Base-by-base conservation (phyloP, 30 jellyfish, hydroid and myxozoan genomes). In the Euphysa ruthae region DNA sequence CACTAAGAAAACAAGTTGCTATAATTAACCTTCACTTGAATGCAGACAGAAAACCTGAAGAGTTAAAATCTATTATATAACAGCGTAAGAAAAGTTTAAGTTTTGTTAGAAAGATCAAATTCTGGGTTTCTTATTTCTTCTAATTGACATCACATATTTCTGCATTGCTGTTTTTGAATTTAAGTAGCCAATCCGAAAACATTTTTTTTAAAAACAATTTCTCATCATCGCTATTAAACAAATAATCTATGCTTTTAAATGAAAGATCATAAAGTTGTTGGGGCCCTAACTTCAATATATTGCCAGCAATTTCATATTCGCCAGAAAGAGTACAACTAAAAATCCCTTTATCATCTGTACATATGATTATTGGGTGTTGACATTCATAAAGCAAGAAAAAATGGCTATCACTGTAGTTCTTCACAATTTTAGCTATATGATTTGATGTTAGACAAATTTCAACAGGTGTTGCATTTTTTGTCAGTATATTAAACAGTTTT, bases 311-410 rank as follows among this genome's bases (percentile, higher is more conserved):
- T 21, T 30, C 58, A 63, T 78, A 78, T 42, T 78, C 93, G 8
- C 58, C 35, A 34, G 93, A 54, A 29, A 81, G 74, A 33, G 65
- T 63, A 16, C 78, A 73, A 25, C 52, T 42, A 49, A 66, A 82
- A 5, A 66, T 61, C 63, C 94, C 94, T 56, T 82, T 73, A 35
- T 82, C 94, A 57, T 82, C 94, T 0, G 94, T 82, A 64, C 94
- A 82, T 27, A 82, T 54, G 3, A 55, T 29, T 25, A 81, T 38
- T 4, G 94, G 91, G 58, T 63, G 84, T 5, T 64, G 43, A 33
- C 24, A 32, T 0, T 73, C 69, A 60, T 72, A 66, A 62, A 75
- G 69, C 12, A 49, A 35, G 18, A 61, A 34, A 58, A 74, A 38
- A 19, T 71, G 94, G 38, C 74, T 85, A 1, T 50, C 84, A 32